phyloP scores from a whole-genome alignment of 1,140 invertebrate species.

The Neodiprion fabricii region DNA sequence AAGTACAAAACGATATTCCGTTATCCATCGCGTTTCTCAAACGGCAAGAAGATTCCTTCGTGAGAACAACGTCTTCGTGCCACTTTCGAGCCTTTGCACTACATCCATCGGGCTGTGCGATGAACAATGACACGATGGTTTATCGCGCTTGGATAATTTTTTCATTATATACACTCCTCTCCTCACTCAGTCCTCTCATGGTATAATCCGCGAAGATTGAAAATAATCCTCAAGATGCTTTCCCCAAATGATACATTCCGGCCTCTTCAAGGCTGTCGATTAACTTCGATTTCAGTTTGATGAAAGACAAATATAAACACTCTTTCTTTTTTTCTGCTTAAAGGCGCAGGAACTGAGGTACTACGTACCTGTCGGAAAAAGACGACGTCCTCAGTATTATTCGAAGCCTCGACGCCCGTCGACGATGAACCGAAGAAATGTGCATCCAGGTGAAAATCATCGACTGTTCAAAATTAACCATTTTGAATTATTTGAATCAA shows the following conservation, averaged over 20 bases:
- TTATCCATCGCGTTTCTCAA: not conserved
- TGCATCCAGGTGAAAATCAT: slow-evolving; percentile 44
- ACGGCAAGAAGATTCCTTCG: not conserved
- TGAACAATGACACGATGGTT: not conserved
- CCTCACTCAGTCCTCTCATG: too few relatives aligned
- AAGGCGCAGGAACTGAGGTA: slow-evolving; percentile 54
- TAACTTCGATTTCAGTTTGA: too few relatives aligned
- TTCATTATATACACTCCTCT: not conserved
- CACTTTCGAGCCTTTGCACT: not conserved
- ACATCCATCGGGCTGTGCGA: not conserved
- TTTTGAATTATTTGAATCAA: not conserved
- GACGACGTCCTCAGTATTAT: slow-evolving; percentile 42
- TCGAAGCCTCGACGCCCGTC: slow-evolving; percentile 29
- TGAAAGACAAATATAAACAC: too few relatives aligned
- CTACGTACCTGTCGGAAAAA: slow-evolving; percentile 34
- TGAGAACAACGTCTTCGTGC: not conserved
- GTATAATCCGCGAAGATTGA: too few relatives aligned
- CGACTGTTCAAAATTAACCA: not conserved
- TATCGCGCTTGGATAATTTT: not conserved
- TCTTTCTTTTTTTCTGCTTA: slow-evolving; percentile 19
- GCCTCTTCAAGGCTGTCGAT: too few relatives aligned
- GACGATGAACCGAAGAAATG: slow-evolving; percentile 47
- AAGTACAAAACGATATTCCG: not conserved
- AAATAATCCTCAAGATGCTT: too few relatives aligned
- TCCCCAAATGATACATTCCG: too few relatives aligned